Evolutionary conservation across 2,797 vertebrate genomes (phyloP), one percentile per base, ranked within the genome.

Genomic region (Macrochelys suwanniensis): DNA sequence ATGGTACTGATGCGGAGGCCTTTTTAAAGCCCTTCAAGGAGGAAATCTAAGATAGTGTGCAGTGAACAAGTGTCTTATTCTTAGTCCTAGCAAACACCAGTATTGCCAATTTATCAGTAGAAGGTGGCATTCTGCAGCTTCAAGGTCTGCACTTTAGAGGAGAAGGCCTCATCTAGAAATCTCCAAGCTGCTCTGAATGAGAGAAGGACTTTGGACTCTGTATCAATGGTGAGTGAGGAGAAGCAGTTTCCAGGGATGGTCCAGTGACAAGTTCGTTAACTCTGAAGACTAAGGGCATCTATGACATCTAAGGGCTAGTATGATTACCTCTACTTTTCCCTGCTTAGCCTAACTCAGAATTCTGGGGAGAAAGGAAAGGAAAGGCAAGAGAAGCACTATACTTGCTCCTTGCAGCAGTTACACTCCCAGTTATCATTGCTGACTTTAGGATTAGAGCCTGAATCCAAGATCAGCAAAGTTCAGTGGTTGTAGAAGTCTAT

Each of bases 351-450:
- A 74, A 82, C 93, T 80, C 81, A 92, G 89, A 47, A 84, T 82
- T 33, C 19, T 68, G 33, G 26, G 49, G 68, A 87, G 11, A 81
- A 71, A 5, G 54, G 11, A 81, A 71, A 5, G 54, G 88, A 90
- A 90, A 4, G 12, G 7, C 13, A 90, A 33, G 78, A 76, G 51
- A 93, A 81, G 11, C 1, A 1, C 17, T 31, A 9, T 7, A 16
- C 4, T 82, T 84, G 82, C 37, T 76, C 45, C 33, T 59, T 78
- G 19, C n/a, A 79, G 51, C 23, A 77, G 61, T 59, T 77, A 11
- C 2, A 26, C 16, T 53, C 0, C 2, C 10, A 9, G 23, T 3
- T 4, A 28, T 17, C 61, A 76, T 61, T 33, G 7, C 23, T 59
- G 65, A 61, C 23, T 8, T 8, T 11, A 74, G 33, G 49, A 11